A percentile compares a stretch with the other conserved stretches of the same genome.
phyloP scores from a whole-genome alignment of 1,140 invertebrate genomes.

The Babylonia areolata region DNA sequence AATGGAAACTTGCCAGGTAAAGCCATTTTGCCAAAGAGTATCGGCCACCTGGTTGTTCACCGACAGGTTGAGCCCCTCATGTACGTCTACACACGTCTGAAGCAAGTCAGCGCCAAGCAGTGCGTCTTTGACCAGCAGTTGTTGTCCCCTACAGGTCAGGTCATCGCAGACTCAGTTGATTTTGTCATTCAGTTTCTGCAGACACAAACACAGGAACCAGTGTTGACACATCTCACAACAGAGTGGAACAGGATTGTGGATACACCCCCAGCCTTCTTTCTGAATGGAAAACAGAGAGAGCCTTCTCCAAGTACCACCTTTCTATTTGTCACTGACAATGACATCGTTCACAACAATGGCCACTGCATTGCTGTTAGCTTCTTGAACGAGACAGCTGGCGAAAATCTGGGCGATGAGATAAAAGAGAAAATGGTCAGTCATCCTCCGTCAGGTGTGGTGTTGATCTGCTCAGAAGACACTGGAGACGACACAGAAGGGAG shows the following conservation, averaged over 20 bases:
- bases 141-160: slow-evolving; percentile 47
- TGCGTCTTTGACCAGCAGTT: slow-evolving; percentile 48
- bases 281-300: background rate
- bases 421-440: background rate
- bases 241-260: slow-evolving; percentile 26
- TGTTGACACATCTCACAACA: background rate
- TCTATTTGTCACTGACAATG: background rate
- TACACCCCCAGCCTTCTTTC: too few relatives aligned
- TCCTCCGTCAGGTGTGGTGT: background rate
- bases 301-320: too few relatives aligned
- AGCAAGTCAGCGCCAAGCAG: slow-evolving; percentile 4
- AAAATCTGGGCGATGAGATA: background rate
- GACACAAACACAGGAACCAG: background rate
- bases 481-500: background rate
- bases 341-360: background rate
- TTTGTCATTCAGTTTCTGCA: slow-evolving; percentile 32
- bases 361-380: background rate
- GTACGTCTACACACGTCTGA: slow-evolving; percentile 42
- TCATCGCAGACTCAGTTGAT: slow-evolving; percentile 47
- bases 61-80: slow-evolving; percentile 32
- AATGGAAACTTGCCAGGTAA: background rate
- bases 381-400: background rate
- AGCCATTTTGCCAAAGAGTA: slow-evolving; percentile 32
- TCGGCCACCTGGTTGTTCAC: slow-evolving; percentile 32
- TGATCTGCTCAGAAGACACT: background rate